These are phyloP conservation scores for Melanchra persicariae DNA, from an alignment of 2,888 invertebrate species.

Conservation along the genomic window DNA sequence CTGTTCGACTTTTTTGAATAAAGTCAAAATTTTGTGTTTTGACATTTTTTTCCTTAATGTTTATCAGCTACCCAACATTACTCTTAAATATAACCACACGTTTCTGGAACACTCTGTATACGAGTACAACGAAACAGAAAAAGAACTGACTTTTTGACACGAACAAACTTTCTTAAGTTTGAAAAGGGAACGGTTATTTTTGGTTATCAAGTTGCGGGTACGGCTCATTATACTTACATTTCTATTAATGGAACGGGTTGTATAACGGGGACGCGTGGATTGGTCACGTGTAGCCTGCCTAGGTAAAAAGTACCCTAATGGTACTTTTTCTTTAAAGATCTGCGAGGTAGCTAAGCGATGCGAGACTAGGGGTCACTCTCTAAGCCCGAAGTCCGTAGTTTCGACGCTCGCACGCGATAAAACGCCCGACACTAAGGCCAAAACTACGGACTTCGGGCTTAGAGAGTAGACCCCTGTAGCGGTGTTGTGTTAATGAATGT, in stretches of 20 bases:
- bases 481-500: neutral
- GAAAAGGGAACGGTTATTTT: slow-evolving; percentile 28
- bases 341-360: neutral
- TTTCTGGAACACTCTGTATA: too few species aligned
- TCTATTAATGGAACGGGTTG: slow-evolving; percentile 26
- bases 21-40: too few species aligned
- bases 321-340: neutral
- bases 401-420: too few species aligned
- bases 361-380: too few species aligned
- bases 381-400: too few species aligned
- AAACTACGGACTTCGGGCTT: too few species aligned
- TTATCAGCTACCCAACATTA: too few species aligned
- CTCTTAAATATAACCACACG: too few species aligned
- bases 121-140: slow-evolving; percentile 14
- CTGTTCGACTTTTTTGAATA: too few species aligned
- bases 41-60: too few species aligned
- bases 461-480: too few species aligned
- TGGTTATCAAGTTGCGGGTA: slow-evolving; percentile 7
- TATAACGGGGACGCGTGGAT: slow-evolving; percentile 13
- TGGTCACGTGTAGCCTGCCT: slow-evolving; percentile 32
- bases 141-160: slow-evolving; percentile 7
- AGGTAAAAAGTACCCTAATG: neutral
- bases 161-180: slow-evolving; percentile 14
- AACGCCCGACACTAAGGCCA: too few species aligned
- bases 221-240: slow-evolving; percentile 8